These are phyloP conservation scores for Drosophila parvula DNA, from an alignment of 1,140 invertebrate species.

Conservation along the genomic window DNA sequence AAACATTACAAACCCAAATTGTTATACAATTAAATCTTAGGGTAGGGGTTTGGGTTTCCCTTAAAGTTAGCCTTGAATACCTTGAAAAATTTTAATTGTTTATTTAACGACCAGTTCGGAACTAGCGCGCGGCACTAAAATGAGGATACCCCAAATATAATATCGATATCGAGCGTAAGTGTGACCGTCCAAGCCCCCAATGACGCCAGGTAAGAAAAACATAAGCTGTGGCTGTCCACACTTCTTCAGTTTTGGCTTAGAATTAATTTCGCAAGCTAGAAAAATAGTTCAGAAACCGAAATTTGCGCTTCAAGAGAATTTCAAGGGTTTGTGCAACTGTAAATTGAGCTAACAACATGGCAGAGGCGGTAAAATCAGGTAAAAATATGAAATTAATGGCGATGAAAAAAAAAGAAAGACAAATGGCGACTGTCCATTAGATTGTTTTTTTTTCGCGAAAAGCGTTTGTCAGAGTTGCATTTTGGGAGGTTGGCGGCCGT, in stretches of 20 bases:
- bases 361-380: constrained; percentile 69
- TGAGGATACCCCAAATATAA: neutral
- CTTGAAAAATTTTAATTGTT: neutral
- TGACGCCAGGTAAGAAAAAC: neutral
- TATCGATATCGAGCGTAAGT: neutral
- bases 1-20: no score
- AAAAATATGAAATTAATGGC: constrained; percentile 20
- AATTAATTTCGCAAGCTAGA: constrained; percentile 20
- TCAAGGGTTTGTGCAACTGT: neutral
- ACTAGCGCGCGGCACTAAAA: neutral
- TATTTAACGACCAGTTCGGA: neutral
- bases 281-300: constrained; percentile 2
- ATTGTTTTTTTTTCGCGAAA: constrained; percentile 20
- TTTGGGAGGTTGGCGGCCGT: constrained; percentile 8
- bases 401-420: constrained; percentile 37
- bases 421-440: constrained; percentile 51
- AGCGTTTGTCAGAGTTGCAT: constrained; percentile 21
- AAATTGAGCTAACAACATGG: constrained; percentile 34
- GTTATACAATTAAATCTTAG: no score
- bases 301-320: constrained; percentile 12
- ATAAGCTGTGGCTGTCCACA: neutral
- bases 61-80: no score
- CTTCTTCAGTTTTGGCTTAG: constrained; percentile 9
- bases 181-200: neutral
- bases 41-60: no score